phyloP scores from a whole-genome alignment of 2,797 vertebrate species.

The Leptodactylus fallax region DNA sequence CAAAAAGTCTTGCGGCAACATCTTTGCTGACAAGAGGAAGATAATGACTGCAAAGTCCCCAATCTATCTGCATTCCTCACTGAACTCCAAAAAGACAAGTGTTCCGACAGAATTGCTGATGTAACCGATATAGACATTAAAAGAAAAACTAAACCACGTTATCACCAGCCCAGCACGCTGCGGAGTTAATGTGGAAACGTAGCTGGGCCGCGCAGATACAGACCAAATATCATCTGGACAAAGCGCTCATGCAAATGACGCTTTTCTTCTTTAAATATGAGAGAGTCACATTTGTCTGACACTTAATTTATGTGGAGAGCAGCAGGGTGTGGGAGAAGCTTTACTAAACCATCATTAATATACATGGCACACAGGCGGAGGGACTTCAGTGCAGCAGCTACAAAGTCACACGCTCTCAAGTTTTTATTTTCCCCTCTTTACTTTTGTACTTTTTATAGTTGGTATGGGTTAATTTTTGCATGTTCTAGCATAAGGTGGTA shows the following conservation, averaged over 20 bases:
- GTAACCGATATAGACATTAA: neutral
- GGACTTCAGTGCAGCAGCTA: neutral
- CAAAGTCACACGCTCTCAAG: neutral
- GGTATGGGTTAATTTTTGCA: too few species aligned
- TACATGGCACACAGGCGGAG: neutral
- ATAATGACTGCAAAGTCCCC: neutral
- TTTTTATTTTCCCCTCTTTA: neutral
- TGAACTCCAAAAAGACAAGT: slow-evolving; percentile 55
- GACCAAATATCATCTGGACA: slow-evolving; percentile 42
- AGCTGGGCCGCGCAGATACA: slow-evolving; percentile 48
- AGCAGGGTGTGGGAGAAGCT: slow-evolving; percentile 31
- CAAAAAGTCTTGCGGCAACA: rapidly evolving
- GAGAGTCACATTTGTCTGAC: slow-evolving; percentile 21
- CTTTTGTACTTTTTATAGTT: neutral
- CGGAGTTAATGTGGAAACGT: slow-evolving; percentile 52
- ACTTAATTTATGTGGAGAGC: slow-evolving; percentile 47
- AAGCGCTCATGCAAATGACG: slow-evolving; percentile 24
- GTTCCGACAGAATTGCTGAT: neutral
- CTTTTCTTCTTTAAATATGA: slow-evolving; percentile 36
- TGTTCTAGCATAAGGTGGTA: too few species aligned
- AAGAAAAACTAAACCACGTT: slow-evolving; percentile 27
- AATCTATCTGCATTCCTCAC: slow-evolving; percentile 57
- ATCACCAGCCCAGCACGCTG: slow-evolving; percentile 43
- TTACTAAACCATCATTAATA: slow-evolving; percentile 6
- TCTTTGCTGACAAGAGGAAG: slow-evolving; percentile 34